Evolutionary conservation across 1,140 invertebrate species (phyloP), one percentile per base, ranked within the genome.

Genomic region (Drosophila jambulina): DNA sequence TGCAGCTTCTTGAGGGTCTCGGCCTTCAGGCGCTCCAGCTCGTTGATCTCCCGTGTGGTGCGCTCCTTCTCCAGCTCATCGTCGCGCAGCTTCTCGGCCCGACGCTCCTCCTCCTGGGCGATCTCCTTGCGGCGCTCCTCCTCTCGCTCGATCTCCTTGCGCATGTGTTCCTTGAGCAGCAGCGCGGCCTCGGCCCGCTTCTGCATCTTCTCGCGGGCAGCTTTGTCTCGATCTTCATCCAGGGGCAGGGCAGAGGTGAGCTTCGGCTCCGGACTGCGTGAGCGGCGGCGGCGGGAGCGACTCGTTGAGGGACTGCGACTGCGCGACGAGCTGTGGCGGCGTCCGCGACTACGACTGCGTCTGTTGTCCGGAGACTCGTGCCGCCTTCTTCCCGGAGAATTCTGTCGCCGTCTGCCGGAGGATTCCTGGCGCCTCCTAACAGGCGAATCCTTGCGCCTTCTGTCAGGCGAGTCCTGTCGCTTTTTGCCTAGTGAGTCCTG

Each of bases 101-200:
- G 81, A 82, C 93, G 76, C 90, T 93, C 78, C 86, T 91, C 80
- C 92, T 90, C 88, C 75, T 93, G 62, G 19, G 78, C 76, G 27
- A 94, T 68, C 91, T 91, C 80, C 67, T 93, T 75, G 72, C 94
- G 84, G 81, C 93, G 76, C 84, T 93, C 80, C 91, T 92, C 80
- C 92, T 91, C 91, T 75, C 93, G 93, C 78, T 92, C 83, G 49
- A 94, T 92, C 67, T 94, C 93, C 68, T 94, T 92, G 79, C 94
- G 94, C 94, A 94, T 94, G 70, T 94, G 94, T 60, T 94, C 94
- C 63, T 94, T 94, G 2, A 94, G 75, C 48, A 94, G 80, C 53
- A 94, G 75, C 0, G 94, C 79, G 9, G 93, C 93, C 74, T 94
- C 93, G 2, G 90, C 93, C 0, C 93, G 84, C 65, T 91, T 94